Percentiles rank a stretch among this genome's conserved stretches.
Evolutionary conservation across 2,888 invertebrate genomes (phyloP).

Genomic region (Himalopsyche kuldschensis): DNA sequence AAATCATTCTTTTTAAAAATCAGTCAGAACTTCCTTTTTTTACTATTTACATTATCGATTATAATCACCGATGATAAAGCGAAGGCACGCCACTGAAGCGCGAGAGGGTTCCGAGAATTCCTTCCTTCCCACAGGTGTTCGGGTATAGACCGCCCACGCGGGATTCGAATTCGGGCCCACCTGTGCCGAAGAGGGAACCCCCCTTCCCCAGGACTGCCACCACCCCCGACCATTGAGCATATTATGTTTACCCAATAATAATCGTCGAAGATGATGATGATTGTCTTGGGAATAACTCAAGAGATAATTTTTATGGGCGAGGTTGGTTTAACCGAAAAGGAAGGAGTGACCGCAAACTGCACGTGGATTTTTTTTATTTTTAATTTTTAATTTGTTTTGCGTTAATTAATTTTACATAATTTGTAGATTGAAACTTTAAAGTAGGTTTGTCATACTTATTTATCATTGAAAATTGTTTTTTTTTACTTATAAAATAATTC

Average conservation of each 20-base stretch:
- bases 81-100: background rate
- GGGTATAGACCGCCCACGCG: background rate
- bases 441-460: too few relatives aligned
- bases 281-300: background rate
- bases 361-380: background rate
- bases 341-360: background rate
- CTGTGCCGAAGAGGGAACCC: background rate
- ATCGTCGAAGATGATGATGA: background rate
- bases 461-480: too few relatives aligned
- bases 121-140: background rate
- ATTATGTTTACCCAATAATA: background rate
- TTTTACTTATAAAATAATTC: too few relatives aligned
- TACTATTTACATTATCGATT: too few relatives aligned
- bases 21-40: too few relatives aligned
- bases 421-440: too few relatives aligned
- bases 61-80: too few relatives aligned
- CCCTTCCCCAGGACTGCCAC: background rate
- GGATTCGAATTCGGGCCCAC: background rate
- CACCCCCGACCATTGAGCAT: background rate
- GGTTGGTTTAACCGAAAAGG: background rate
- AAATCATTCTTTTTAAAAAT: too few relatives aligned
- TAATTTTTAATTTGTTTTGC: background rate
- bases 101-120: background rate
- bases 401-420: too few relatives aligned
- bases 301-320: background rate